Percentiles rank a stretch among this genome's conserved stretches.
phyloP scores from a whole-genome alignment of 2,888 invertebrate species.

The Tribolium freemani region DNA sequence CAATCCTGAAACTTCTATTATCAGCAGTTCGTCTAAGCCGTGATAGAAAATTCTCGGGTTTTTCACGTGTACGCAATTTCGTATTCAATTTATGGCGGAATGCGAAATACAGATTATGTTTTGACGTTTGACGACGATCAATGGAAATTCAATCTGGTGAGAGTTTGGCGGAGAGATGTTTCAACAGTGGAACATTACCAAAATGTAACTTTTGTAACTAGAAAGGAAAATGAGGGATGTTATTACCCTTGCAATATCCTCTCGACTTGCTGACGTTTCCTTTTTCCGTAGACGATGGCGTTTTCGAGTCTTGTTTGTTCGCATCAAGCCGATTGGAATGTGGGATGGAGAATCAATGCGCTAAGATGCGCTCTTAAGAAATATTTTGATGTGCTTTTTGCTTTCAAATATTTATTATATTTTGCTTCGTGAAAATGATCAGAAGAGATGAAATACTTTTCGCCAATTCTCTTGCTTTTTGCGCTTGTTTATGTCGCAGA shows the following conservation, averaged over 20 bases:
- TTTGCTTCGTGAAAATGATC: background rate
- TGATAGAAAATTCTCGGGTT: background rate
- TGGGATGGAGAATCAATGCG: background rate
- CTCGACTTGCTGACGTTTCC: conserved; percentile 39
- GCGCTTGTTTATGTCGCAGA: background rate
- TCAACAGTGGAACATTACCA: conserved; percentile 28
- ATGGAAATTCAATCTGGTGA: conserved; percentile 52
- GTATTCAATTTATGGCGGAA: conserved; percentile 46
- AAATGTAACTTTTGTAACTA: conserved; percentile 47
- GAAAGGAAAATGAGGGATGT: conserved; percentile 49
- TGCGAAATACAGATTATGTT: conserved; percentile 51
- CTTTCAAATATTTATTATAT: background rate
- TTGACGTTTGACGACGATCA: conserved; percentile 52
- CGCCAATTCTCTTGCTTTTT: background rate
- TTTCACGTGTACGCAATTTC: conserved; percentile 40
- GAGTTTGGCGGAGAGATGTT: conserved; percentile 47
- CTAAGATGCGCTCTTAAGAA: background rate
- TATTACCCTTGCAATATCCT: conserved; percentile 50
- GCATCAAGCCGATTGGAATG: conserved; percentile 14
- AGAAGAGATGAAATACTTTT: background rate
- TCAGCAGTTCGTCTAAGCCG: background rate
- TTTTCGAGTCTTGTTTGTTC: conserved; percentile 17
- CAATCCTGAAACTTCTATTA: conserved; percentile 43
- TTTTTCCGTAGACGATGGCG: conserved; percentile 23
- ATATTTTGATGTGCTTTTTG: background rate